phyloP scores from a whole-genome alignment of 2,888 invertebrate species.

The Epistrophella euchroma region DNA sequence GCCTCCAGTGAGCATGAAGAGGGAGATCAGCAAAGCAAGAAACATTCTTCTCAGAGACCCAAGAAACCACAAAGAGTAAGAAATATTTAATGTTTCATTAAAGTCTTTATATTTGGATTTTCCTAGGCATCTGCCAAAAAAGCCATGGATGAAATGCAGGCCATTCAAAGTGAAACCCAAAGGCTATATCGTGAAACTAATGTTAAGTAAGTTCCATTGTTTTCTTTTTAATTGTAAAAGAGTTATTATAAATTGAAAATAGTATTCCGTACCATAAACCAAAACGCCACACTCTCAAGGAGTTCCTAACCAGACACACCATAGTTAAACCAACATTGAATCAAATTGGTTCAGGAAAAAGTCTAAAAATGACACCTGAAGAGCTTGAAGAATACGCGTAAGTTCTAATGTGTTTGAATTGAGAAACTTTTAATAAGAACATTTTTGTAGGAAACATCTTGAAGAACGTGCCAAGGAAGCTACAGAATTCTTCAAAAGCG shows the following conservation, averaged over 20 bases:
- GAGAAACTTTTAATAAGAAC: not conserved
- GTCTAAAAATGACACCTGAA: constrained; percentile 88
- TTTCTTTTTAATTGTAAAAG: not conserved
- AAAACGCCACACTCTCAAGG: constrained; percentile 90
- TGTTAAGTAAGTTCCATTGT: constrained; percentile 82
- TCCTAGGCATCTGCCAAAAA: constrained; percentile 87
- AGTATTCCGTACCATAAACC: constrained; percentile 94
- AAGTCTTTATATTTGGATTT: constrained; percentile 21
- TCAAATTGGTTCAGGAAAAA: constrained; percentile 77
- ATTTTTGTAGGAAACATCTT: constrained; percentile 86
- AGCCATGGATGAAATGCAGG: constrained; percentile 88
- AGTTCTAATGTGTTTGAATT: constrained; percentile 76
- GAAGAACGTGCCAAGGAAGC: constrained; percentile 90
- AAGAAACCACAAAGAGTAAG: constrained; percentile 74
- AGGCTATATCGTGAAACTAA: constrained; percentile 90
- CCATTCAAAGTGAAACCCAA: constrained; percentile 93
- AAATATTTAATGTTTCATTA: not conserved
- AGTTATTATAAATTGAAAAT: not conserved
- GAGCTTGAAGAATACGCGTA: constrained; percentile 88
- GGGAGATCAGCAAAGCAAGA: not conserved
- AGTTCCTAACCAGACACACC: constrained; percentile 87
- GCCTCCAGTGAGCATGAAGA: constrained; percentile 12
- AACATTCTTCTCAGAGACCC: constrained; percentile 24
- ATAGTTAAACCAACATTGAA: constrained; percentile 78
- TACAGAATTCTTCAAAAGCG: constrained; percentile 90